A percentile compares a stretch with the other conserved stretches of the same genome.
Conservation (phyloP, 2,888 invertebrate genomes). For the Coleophora flavipennella region DNA sequence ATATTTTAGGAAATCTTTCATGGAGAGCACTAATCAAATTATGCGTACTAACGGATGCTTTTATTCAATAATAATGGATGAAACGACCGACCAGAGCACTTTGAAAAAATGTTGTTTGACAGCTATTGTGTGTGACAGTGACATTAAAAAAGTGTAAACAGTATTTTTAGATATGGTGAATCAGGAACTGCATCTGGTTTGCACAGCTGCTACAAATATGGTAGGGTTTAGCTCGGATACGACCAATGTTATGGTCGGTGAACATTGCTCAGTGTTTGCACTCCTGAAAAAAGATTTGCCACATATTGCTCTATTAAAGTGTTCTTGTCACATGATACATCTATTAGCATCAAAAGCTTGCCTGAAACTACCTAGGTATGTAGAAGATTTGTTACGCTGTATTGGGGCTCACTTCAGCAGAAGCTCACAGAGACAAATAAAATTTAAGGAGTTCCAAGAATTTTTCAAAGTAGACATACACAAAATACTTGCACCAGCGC, state of each 20-base stretch:
- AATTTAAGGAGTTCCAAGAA: constrained; percentile 26
- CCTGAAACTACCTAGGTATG: constrained; percentile 23
- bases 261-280: not conserved
- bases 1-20: not conserved
- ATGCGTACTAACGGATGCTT: not conserved
- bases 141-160: not conserved
- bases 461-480: constrained; percentile 29
- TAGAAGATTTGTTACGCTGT: constrained; percentile 15
- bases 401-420: constrained; percentile 15
- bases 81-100: not conserved
- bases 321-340: constrained; percentile 31
- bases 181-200: not conserved
- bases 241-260: not conserved
- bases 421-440: constrained; percentile 12
- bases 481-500: constrained; percentile 18
- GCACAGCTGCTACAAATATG: not conserved
- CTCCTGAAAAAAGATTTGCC: not conserved
- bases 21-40: not conserved
- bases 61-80: not conserved
- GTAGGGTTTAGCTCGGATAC: not conserved
- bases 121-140: not conserved
- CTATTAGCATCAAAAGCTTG: constrained; percentile 29
- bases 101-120: not conserved
- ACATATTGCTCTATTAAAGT: constrained; percentile 19
- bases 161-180: not conserved